A percentile compares a stretch with the other conserved stretches of the same genome.
Conservation (phyloP, 2,113 vertebrate species). For the Charadrius vociferus region DNA sequence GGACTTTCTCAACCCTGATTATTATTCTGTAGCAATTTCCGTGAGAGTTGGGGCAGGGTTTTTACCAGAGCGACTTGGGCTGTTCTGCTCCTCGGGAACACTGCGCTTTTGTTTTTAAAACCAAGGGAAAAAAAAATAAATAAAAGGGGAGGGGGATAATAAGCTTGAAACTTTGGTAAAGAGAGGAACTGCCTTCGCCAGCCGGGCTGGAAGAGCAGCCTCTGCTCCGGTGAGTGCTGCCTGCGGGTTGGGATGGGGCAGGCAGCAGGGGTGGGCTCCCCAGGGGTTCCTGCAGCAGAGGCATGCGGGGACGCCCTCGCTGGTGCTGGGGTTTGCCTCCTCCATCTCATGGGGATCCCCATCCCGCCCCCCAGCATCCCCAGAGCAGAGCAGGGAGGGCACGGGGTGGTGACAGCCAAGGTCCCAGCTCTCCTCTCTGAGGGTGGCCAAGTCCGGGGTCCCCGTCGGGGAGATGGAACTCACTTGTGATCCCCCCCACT, state of each 20-base stretch:
- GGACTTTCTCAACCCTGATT: constrained; percentile 21
- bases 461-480: neutral
- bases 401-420: accelerated
- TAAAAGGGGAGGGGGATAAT: neutral
- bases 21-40: constrained; percentile 21
- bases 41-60: neutral
- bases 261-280: neutral
- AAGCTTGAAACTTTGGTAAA: neutral
- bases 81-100: neutral
- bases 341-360: neutral
- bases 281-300: neutral
- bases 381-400: accelerated
- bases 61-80: neutral
- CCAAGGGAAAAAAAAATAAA: neutral
- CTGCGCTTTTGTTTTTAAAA: neutral
- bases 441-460: neutral
- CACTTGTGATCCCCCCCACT: neutral
- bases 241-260: neutral
- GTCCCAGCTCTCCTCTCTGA: neutral
- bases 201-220: neutral
- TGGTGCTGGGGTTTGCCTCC: neutral
- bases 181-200: accelerated
- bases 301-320: accelerated
- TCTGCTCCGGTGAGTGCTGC: neutral
- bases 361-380: neutral